These are phyloP conservation scores for Pinctada fucata DNA, from an alignment of 2,888 invertebrate genomes.

Conservation along the genomic window DNA sequence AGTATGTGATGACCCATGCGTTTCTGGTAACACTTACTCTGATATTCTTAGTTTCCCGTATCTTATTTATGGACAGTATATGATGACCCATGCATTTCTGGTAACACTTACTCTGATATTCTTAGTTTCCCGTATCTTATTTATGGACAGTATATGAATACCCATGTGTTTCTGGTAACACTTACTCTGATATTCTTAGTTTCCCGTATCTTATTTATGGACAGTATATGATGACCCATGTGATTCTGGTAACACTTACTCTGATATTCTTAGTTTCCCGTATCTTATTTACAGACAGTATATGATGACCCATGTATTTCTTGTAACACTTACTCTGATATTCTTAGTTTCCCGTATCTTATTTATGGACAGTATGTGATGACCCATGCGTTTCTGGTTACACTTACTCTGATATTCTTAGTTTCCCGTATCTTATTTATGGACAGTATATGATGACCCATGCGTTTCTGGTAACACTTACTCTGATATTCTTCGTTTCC, in stretches of 20 bases:
- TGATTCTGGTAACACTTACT: neutral
- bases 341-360: neutral
- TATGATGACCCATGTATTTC: neutral
- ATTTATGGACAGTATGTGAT: neutral
- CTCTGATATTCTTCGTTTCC: neutral
- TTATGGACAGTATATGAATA: neutral
- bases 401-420: neutral
- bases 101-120: neutral
- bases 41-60: neutral
- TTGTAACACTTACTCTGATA: neutral
- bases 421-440: neutral
- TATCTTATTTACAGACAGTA: neutral
- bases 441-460: neutral
- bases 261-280: neutral
- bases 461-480: neutral
- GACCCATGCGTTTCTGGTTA: neutral
- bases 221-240: neutral
- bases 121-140: neutral
- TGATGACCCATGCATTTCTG: neutral
- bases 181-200: neutral
- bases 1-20: neutral
- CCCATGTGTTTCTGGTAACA: neutral
- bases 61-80: neutral
- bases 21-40: neutral
- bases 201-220: neutral